Conservation (phyloP, 2,113 vertebrate species). For the Tragelaphus strepsiceros region DNA sequence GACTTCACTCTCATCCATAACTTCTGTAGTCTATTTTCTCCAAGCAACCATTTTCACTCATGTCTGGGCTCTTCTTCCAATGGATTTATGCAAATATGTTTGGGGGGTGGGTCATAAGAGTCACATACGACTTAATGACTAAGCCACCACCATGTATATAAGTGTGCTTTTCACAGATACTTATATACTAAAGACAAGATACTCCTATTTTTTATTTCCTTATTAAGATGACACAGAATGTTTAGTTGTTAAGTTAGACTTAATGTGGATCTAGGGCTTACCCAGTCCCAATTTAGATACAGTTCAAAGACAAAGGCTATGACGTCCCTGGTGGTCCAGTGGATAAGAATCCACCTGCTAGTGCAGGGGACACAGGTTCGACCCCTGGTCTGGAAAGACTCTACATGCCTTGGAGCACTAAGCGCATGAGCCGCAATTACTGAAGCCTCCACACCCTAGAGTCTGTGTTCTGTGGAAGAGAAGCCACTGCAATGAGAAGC, state of each 20-base stretch:
- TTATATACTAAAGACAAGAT: background rate
- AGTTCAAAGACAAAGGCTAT: background rate
- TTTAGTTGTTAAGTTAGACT: background rate
- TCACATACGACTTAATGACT: background rate
- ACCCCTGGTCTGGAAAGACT: background rate
- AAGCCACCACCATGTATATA: background rate
- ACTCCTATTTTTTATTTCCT: background rate
- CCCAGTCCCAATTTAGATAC: background rate
- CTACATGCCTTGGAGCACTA: background rate
- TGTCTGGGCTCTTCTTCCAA: background rate
- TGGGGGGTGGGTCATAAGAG: background rate
- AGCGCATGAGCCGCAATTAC: accelerated
- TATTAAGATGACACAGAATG: background rate
- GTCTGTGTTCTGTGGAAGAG: background rate
- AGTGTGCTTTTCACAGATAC: background rate
- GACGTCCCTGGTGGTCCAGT: background rate
- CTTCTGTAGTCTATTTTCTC: background rate
- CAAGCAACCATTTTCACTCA: background rate
- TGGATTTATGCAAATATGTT: background rate
- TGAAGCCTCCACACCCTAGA: background rate
- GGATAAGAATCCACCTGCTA: background rate
- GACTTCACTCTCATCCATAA: background rate
- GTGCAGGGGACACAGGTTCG: background rate
- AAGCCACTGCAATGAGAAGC: background rate
- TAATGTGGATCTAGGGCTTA: background rate